Base-by-base conservation (phyloP, 2,113 vertebrate genomes). In the rabbit (Oryctolagus cuniculus) region DNA sequence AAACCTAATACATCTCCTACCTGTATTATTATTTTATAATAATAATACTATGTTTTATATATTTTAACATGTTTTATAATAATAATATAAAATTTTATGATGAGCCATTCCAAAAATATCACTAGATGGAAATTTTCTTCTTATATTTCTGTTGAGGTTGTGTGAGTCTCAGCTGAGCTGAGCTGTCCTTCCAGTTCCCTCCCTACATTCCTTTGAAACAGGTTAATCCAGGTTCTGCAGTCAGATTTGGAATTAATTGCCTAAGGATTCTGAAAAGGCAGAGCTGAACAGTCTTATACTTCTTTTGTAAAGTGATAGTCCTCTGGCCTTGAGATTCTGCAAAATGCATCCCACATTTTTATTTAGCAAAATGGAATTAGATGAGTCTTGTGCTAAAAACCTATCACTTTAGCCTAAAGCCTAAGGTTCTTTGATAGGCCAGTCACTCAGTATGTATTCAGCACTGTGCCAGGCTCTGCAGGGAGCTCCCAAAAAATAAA, bases 401-500 rank as follows among this genome's bases (percentile, higher is more conserved):
- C 6, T 58, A 27, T 93, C 55, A 25, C n/a, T 91, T 80, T 72
- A 31, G 22, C 27, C 49, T 79, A 58, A 80, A 53, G 5, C 13
- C 58, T 8, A 55, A 31, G 44, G 2, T 73, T 95, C 70, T 86
- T 87, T 31, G 55, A 61, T 31, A 78, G 21, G 19, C 19, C 58
- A 24, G 17, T 69, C 22, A 22, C 58, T 79, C 31, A 78, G 22
- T 69, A 61, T 85, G 72, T 96, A 91, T 79, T 89, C 31, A 87
- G 31, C 22, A 74, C 38, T 29, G 22, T 80, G 58, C 58, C n/a
- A 67, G 87, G 73, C 72, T 90, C 51, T 21, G 1, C 21, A 75
- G 82, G 64, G 10, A 81, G 3, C 27, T 36, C 44, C 55, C 15
- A 58, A 17, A 58, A 83, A 75, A 55, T 81, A 24, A 78, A 92